These are phyloP conservation scores for Drosophila birchii DNA, from an alignment of 2,888 invertebrate species.

Conservation along the genomic window DNA sequence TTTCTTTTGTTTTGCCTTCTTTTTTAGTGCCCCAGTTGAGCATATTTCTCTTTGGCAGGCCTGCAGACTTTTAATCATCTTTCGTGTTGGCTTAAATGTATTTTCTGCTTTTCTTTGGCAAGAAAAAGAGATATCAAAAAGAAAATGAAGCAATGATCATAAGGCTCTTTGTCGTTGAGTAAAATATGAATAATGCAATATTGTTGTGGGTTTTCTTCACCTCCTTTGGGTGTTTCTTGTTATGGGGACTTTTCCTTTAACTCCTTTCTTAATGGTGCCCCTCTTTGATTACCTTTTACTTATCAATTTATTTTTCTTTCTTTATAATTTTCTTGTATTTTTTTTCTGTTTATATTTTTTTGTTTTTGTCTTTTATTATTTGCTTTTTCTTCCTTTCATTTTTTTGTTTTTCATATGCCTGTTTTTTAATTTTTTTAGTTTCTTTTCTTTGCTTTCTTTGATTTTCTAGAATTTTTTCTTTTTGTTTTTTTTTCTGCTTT, in stretches of 20 bases:
- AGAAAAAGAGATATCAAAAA: neutral
- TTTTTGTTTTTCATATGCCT: too few relatives aligned
- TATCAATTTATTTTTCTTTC: neutral
- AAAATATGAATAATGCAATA: constrained; percentile 1
- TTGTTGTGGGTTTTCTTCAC: neutral
- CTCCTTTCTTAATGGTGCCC: neutral
- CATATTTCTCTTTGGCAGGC: constrained; percentile 3
- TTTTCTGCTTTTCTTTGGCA: neutral
- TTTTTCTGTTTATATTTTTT: neutral
- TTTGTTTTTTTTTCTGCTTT: neutral
- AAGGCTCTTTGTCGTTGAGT: constrained; percentile 3
- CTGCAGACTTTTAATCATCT: constrained; percentile 11
- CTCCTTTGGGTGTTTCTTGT: neutral
- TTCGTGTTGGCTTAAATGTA: constrained; percentile 6
- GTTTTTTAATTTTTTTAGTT: too few relatives aligned
- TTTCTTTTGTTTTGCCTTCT: neutral
- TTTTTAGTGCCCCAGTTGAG: neutral
- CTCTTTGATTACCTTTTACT: neutral
- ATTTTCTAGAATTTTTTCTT: neutral
- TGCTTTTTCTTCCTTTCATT: neutral
- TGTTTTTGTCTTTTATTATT: neutral
- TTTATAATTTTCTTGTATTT: neutral
- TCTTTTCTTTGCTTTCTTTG: neutral
- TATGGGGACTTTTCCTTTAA: too few relatives aligned
- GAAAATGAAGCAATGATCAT: neutral